Base-by-base conservation (phyloP, 2,888 invertebrate species). In the Ochropleura leucogaster region DNA sequence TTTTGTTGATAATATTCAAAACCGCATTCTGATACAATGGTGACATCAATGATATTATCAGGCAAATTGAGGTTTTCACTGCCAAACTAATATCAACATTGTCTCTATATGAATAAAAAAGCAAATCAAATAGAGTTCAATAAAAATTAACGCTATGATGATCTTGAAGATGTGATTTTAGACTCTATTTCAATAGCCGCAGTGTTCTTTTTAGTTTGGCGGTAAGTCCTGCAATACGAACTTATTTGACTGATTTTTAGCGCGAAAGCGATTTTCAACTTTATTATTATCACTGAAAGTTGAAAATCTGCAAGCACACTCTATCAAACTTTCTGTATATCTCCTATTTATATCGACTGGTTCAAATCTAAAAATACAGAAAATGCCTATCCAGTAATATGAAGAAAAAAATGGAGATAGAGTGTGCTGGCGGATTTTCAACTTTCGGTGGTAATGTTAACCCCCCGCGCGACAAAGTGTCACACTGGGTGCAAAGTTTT, bases 1-100 rank as follows among this genome's bases (percentile, higher is more conserved):
- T 69, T 78, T 60, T 40, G 10, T 62, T 55, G 20, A 20, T 14
- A 49, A n/a, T 64, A 40, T 57, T 42, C 44, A 62, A 63, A 44
- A 16, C 44, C 1, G 40, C 10, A 51, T 40, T 42, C 5, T n/a
- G 55, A 55, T 72, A 44, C 47, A 2, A 42, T 53, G 30, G 49
- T 55, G 65, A 75, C 55, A 65, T 60, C 1, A 30, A 9, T 63
- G 4, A 30, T 16, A 16, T 30, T 30, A 7, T 14, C 10, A 53
- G 10, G n/a, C n/a, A 14, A 14, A 14, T 5, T 12, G 7, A 30
- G 8, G 16, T 5, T 20, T 44, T n/a, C 7, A 30, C 0, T 60
- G 57, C 20, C 16, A 60, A 59, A n/a, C 2, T 0, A 72, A 59
- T 44, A 44, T 16, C 6, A n/a, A 51, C 30, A 9, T 44, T 74